A percentile compares a stretch with the other conserved stretches of the same genome.
Conservation (phyloP, 2,888 invertebrate species). For the Leucophenga montana region DNA sequence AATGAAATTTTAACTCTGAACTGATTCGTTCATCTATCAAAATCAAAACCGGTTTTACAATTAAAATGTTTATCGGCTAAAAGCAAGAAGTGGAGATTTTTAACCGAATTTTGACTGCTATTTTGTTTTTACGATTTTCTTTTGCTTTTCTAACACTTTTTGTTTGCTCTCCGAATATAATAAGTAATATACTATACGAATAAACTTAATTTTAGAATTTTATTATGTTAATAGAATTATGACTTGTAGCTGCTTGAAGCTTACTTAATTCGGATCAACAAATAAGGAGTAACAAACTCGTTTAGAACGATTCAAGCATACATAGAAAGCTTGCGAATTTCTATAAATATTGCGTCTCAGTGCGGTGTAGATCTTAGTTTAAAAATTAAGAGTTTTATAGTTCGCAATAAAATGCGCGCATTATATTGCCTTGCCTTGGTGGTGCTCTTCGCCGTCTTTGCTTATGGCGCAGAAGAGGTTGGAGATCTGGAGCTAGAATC, state of each 20-base stretch:
- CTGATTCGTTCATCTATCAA: too few species aligned
- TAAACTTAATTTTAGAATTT: background rate
- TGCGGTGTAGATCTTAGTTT: conserved; percentile 13
- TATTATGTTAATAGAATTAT: conserved; percentile 8
- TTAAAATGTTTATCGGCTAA: too few species aligned
- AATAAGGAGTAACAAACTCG: conserved; percentile 26
- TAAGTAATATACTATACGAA: too few species aligned
- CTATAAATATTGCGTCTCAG: conserved; percentile 16
- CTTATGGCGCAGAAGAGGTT: conserved; percentile 21
- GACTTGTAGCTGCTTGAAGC: too few species aligned
- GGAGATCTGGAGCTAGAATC: conserved; percentile 26
- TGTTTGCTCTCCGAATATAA: too few species aligned
- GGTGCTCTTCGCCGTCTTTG: background rate
- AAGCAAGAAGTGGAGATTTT: too few species aligned
- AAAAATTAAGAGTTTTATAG: conserved; percentile 18
- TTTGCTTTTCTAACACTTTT: background rate
- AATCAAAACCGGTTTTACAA: too few species aligned
- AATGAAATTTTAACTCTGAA: too few species aligned
- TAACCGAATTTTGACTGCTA: too few species aligned
- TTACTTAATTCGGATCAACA: background rate
- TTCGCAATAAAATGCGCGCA: conserved; percentile 46
- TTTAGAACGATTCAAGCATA: conserved; percentile 16
- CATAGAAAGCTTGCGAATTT: background rate
- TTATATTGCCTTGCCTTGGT: background rate
- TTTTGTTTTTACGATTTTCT: conserved; percentile 1